These are phyloP conservation scores for Stomatorhinus ivindoensis DNA, from an alignment of 2,113 vertebrate species.

Conservation along the genomic window DNA sequence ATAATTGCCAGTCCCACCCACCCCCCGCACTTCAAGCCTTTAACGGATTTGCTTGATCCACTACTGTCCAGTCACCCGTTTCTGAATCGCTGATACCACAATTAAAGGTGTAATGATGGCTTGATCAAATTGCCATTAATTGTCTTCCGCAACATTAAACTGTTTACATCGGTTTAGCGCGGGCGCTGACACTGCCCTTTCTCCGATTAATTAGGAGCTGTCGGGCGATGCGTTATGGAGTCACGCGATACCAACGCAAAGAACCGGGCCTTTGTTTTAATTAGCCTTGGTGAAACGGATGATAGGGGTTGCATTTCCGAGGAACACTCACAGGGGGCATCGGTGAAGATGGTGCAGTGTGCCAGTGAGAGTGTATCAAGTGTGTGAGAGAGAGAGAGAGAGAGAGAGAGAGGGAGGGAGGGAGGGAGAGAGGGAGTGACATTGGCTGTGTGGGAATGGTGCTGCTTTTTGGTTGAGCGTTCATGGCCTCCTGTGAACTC, in stretches of 20 bases:
- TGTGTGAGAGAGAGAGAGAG: background rate
- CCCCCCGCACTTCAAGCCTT: background rate
- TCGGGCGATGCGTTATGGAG: conserved; percentile 15
- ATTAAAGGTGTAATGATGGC: conserved; percentile 55
- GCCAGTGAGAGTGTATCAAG: background rate
- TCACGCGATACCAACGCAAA: conserved; percentile 9
- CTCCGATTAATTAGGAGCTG: conserved; percentile 46
- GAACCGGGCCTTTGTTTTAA: conserved; percentile 13
- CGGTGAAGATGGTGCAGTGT: background rate
- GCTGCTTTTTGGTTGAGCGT: background rate
- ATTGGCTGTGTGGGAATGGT: background rate
- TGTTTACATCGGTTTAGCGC: conserved; percentile 47
- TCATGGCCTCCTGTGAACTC: background rate
- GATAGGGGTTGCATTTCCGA: background rate
- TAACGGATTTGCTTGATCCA: background rate
- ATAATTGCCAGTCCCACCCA: background rate
- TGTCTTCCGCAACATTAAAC: conserved; percentile 44
- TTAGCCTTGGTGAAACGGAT: background rate
- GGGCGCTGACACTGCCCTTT: conserved; percentile 33
- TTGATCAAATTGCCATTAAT: conserved; percentile 51
- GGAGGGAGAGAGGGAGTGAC: background rate
- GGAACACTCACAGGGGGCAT: background rate
- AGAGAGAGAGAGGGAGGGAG: background rate
- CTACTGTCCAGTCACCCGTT: background rate
- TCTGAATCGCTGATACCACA: conserved; percentile 52